These are phyloP conservation scores for Patella caerulea DNA, from an alignment of 2,888 invertebrate genomes.

Conservation along the genomic window DNA sequence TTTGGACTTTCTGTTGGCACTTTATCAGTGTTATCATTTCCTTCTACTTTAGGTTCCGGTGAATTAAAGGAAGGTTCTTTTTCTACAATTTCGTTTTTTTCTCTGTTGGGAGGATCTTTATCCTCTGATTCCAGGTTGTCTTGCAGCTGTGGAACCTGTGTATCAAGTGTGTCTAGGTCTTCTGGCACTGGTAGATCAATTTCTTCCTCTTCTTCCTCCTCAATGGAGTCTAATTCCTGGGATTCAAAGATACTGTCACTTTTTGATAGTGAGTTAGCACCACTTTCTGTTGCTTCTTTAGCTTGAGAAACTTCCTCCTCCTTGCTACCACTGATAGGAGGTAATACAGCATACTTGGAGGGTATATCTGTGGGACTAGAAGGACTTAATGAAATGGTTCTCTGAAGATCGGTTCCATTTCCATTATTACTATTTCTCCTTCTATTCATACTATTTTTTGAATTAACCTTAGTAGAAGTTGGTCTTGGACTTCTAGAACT, in stretches of 20 bases:
- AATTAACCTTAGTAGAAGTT: neutral
- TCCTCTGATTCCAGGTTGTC: too few relatives aligned
- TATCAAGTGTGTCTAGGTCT: too few relatives aligned
- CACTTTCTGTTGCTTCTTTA: neutral
- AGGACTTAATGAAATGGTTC: neutral
- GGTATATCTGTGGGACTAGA: neutral
- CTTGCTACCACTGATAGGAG: neutral
- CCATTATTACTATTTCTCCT: neutral
- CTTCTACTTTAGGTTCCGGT: too few relatives aligned
- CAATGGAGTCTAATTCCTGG: neutral
- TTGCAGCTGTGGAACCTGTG: too few relatives aligned
- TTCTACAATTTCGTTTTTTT: too few relatives aligned
- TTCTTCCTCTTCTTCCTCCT: neutral
- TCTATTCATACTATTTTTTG: neutral
- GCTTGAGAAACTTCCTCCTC: neutral
- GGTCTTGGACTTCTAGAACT: neutral
- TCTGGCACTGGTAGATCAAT: too few relatives aligned
- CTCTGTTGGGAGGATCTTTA: too few relatives aligned
- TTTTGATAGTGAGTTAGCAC: neutral
- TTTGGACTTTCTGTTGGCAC: too few relatives aligned
- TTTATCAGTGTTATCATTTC: too few relatives aligned
- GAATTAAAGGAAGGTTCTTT: too few relatives aligned
- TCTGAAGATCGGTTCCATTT: neutral
- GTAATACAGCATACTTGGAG: neutral
- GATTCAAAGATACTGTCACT: neutral